Evolutionary conservation across 30 jellyfish, hydroid and myxozoan species (phyloP).

Genomic region (Pelagia noctiluca): DNA sequence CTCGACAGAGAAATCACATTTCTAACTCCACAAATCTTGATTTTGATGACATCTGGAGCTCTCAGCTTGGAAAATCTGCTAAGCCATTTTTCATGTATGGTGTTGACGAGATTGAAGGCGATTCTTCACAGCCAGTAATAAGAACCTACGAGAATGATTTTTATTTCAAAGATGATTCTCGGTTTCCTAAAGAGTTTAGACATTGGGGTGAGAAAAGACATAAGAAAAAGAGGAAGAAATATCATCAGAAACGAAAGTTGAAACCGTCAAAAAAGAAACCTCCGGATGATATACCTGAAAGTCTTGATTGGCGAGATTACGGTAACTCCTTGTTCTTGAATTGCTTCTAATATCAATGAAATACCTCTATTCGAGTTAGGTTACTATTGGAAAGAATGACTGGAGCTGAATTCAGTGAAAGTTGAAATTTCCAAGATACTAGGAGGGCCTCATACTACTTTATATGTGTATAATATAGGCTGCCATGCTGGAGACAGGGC

Average conservation of each 20-base stretch:
- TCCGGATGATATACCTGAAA: conserved; percentile 60
- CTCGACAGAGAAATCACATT: too few relatives aligned
- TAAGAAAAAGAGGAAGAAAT: neutral
- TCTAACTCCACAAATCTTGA: too few relatives aligned
- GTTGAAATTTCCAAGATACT: too few relatives aligned
- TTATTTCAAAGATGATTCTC: conserved; percentile 7
- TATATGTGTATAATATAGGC: too few relatives aligned
- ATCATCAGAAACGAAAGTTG: neutral
- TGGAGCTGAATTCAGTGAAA: too few relatives aligned
- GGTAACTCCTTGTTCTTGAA: conserved; percentile 76
- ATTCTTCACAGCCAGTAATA: conserved; percentile 8
- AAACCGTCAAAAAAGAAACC: conserved; percentile 14
- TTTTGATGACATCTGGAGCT: conserved; percentile 13
- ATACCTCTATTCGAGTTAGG: too few relatives aligned
- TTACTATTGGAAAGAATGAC: too few relatives aligned
- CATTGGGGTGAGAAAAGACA: neutral
- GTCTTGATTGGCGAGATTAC: conserved; percentile 93
- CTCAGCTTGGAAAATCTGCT: neutral
- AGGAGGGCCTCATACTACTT: too few relatives aligned
- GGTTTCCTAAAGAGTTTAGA: conserved; percentile 34
- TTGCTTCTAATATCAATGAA: too few relatives aligned
- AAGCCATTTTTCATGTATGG: conserved; percentile 46
- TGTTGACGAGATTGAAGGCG: conserved; percentile 49
- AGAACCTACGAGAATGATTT: conserved; percentile 53
- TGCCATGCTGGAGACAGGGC: too few relatives aligned